Evolutionary conservation across 2,888 invertebrate species (phyloP).

Genomic region (Acanthosepion lycidas): DNA sequence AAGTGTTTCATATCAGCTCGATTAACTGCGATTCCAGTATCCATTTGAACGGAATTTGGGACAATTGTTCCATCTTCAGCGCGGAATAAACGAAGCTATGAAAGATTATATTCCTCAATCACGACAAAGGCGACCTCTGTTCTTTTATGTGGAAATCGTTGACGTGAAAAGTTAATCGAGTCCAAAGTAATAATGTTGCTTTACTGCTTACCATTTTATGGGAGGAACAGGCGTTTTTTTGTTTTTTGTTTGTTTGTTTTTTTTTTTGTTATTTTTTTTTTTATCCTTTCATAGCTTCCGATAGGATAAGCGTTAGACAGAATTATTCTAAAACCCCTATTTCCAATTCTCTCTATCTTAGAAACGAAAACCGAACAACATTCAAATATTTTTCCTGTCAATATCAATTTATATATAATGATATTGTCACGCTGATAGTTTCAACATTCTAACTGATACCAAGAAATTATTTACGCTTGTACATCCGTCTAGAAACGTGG

Average conservation of each 20-base stretch:
- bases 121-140: too few species aligned
- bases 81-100: too few species aligned
- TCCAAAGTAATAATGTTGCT: not conserved
- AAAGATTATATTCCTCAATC: too few species aligned
- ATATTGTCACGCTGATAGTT: not conserved
- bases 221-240: too few species aligned
- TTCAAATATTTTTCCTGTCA: conserved; percentile 6
- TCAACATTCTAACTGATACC: not conserved
- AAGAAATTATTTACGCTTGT: not conserved
- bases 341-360: not conserved
- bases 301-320: not conserved
- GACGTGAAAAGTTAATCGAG: not conserved
- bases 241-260: not conserved
- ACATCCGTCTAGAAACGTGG: not conserved
- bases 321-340: not conserved
- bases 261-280: too few species aligned
- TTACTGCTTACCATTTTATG: not conserved
- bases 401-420: conserved; percentile 10
- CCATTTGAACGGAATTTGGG: too few species aligned
- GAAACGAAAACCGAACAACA: not conserved
- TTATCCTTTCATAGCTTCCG: not conserved
- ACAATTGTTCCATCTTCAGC: too few species aligned
- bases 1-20: too few species aligned
- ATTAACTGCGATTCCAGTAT: too few species aligned
- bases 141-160: not conserved